Evolutionary conservation across 2,888 invertebrate species (phyloP).

Genomic region (Ectemnius continuus): DNA sequence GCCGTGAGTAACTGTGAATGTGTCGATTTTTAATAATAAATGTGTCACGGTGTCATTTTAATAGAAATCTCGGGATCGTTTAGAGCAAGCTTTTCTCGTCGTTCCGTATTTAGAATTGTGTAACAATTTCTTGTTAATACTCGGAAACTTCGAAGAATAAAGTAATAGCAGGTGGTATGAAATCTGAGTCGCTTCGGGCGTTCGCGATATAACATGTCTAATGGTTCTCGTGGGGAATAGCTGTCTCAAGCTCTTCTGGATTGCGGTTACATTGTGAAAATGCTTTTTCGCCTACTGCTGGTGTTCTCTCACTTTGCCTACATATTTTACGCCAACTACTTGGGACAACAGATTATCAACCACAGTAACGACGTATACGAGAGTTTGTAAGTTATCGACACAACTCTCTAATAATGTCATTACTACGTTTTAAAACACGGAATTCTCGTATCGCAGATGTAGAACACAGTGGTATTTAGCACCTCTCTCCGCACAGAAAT

Average conservation of each 20-base stretch:
- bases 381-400: background rate
- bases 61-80: no score
- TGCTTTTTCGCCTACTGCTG: background rate
- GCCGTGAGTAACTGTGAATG: background rate
- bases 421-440: no score
- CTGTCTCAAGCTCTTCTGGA: constrained; percentile 2
- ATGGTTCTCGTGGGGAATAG: background rate
- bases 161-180: no score
- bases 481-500: constrained; percentile 13
- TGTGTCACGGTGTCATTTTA: no score
- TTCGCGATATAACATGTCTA: no score
- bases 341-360: constrained; percentile 10
- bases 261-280: background rate
- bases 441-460: constrained; percentile 10
- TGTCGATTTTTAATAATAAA: background rate
- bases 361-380: background rate
- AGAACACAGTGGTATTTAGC: constrained; percentile 19
- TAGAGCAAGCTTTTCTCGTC: no score
- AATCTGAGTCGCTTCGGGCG: no score
- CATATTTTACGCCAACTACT: background rate
- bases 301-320: constrained; percentile 5
- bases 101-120: no score
- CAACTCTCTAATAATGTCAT: background rate
- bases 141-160: no score
- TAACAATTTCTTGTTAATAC: no score